Evolutionary conservation across 2,113 vertebrate genomes (phyloP).

Genomic region (Perognathus longimembris): DNA sequence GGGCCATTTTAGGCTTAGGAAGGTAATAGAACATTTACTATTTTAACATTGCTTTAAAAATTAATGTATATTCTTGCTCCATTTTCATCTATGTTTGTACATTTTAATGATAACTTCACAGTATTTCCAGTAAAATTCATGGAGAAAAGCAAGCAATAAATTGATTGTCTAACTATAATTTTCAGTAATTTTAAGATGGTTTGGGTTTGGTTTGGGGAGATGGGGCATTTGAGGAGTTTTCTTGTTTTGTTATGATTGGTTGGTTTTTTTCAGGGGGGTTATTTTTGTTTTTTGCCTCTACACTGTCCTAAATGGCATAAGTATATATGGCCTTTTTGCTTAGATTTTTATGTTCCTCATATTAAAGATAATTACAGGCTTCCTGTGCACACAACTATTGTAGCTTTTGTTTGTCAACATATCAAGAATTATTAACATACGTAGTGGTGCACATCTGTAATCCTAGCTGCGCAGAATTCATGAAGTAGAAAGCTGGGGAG

Average conservation of each 20-base stretch:
- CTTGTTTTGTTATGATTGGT: too few relatives aligned
- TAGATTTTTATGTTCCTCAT: background rate
- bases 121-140: background rate
- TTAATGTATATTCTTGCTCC: background rate
- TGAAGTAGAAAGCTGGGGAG: too few relatives aligned
- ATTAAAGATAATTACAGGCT: background rate
- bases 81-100: background rate
- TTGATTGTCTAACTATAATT: constrained; percentile 28
- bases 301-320: background rate
- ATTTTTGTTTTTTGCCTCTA: background rate
- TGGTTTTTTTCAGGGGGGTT: too few relatives aligned
- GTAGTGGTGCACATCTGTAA: too few relatives aligned
- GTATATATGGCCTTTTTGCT: background rate
- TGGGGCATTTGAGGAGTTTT: background rate
- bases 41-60: background rate
- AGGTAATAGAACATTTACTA: constrained; percentile 87
- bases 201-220: background rate
- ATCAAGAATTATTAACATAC: background rate
- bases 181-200: background rate
- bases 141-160: background rate
- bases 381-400: background rate
- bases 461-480: too few relatives aligned
- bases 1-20: constrained; percentile 96
- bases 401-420: background rate
- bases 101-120: background rate